A percentile compares a stretch with the other conserved stretches of the same genome.
These are phyloP conservation scores for Bombyx mandarina DNA, from an alignment of 1,140 invertebrate genomes.

Conservation along the genomic window DNA sequence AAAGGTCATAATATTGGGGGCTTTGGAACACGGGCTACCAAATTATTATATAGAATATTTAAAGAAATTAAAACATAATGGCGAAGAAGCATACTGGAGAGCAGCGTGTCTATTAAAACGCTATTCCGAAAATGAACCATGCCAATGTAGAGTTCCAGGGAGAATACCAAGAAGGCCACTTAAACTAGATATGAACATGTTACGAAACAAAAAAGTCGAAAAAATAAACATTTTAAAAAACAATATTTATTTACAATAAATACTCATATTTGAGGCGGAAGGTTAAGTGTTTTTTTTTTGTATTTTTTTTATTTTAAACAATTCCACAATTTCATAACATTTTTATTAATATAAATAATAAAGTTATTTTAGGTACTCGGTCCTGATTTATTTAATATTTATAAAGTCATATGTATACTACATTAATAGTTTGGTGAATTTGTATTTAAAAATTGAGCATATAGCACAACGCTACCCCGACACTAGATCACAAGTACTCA, in stretches of 20 bases:
- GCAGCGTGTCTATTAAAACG: constrained; percentile 30
- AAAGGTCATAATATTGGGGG: constrained; percentile 42
- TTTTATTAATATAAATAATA: constrained; percentile 69
- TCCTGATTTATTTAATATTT: constrained; percentile 62
- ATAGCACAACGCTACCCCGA: constrained; percentile 67
- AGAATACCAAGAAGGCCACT: constrained; percentile 25
- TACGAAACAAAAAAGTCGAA: constrained; percentile 6
- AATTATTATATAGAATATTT: constrained; percentile 41
- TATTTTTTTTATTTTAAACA: constrained; percentile 39
- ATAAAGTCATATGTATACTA: constrained; percentile 59
- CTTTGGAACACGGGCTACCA: constrained; percentile 40
- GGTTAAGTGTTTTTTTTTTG: constrained; percentile 22
- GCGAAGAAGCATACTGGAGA: constrained; percentile 37
- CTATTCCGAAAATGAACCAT: constrained; percentile 30
- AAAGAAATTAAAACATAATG: constrained; percentile 41
- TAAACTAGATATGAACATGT: constrained; percentile 22
- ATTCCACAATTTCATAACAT: constrained; percentile 51
- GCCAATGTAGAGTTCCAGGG: constrained; percentile 29
- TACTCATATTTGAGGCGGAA: constrained; percentile 37
- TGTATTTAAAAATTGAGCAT: constrained; percentile 68
- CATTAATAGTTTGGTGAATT: constrained; percentile 67
- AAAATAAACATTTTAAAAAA: constrained; percentile 17
- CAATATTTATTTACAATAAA: constrained; percentile 4
- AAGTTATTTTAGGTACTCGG: constrained; percentile 69
- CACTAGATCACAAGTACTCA: constrained; percentile 49